Conservation (phyloP, 2,797 vertebrate genomes). For the Remorina albescens region DNA sequence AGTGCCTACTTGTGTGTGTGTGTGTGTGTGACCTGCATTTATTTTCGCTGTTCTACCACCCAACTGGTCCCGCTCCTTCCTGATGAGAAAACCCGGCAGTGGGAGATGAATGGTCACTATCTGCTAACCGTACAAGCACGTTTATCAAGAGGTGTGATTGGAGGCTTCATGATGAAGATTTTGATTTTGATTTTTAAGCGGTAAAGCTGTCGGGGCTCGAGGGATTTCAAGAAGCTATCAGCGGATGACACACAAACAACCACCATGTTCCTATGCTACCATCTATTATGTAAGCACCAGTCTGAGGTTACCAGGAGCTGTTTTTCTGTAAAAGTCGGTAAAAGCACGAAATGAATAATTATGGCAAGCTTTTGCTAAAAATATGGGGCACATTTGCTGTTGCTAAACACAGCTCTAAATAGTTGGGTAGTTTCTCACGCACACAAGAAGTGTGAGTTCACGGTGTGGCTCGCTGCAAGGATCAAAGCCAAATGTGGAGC, state of each 20-base stretch:
- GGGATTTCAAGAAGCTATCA: background rate
- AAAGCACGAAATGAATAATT: background rate
- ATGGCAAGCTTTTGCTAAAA: background rate
- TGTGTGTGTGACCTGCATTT: constrained; percentile 63
- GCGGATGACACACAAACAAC: background rate
- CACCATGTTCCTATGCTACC: background rate
- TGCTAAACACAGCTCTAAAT: background rate
- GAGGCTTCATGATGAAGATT: background rate
- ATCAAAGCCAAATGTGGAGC: constrained; percentile 18
- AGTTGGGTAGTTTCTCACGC: background rate
- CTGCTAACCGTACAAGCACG: constrained; percentile 21
- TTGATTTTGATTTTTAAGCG: background rate
- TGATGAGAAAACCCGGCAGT: constrained; percentile 37
- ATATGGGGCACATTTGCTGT: background rate
- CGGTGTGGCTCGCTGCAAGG: background rate
- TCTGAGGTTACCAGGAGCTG: background rate
- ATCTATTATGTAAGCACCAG: background rate
- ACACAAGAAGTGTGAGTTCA: background rate
- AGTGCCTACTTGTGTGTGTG: constrained; percentile 10
- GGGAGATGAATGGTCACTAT: constrained; percentile 32
- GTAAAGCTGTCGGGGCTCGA: background rate
- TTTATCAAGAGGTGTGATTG: background rate
- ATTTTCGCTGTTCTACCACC: constrained; percentile 35
- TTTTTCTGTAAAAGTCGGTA: background rate
- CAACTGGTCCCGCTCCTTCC: constrained; percentile 28